phyloP scores from a whole-genome alignment of 2,797 vertebrate genomes.

The Characodon lateralis region DNA sequence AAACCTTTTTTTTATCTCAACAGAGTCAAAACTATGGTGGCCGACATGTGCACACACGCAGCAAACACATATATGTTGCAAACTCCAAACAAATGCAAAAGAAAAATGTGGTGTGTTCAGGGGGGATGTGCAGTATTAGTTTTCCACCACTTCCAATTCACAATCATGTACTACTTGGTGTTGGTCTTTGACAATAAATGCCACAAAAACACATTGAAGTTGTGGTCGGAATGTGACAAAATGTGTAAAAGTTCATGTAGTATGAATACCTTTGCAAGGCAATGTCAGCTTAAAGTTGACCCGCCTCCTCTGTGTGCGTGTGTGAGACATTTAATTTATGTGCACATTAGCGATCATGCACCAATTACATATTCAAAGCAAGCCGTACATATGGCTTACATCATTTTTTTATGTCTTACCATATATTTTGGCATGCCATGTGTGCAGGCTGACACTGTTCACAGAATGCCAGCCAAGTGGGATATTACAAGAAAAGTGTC shows the following conservation, averaged over 20 bases:
- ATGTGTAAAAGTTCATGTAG: background rate
- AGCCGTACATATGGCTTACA: conserved; percentile 46
- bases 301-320: conserved; percentile 28
- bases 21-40: background rate
- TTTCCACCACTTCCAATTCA: background rate
- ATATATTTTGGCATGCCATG: conserved; percentile 34
- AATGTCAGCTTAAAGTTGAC: background rate
- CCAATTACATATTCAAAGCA: conserved; percentile 31
- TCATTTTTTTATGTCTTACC: conserved; percentile 31
- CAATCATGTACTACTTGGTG: background rate
- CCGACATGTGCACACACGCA: too few species aligned
- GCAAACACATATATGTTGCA: too few species aligned
- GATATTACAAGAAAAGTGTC: conserved; percentile 47
- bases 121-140: background rate
- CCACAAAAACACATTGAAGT: background rate
- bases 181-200: background rate
- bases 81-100: too few species aligned
- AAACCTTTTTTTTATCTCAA: background rate
- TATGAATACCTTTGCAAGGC: background rate
- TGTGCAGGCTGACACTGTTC: conserved; percentile 39
- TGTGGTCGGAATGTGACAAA: background rate
- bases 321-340: conserved; percentile 49
- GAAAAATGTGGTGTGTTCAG: too few species aligned
- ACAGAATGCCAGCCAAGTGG: conserved; percentile 34
- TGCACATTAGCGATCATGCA: conserved; percentile 36